These are phyloP conservation scores for Varanus komodoensis DNA, from an alignment of 2,113 vertebrate genomes.

Conservation along the genomic window DNA sequence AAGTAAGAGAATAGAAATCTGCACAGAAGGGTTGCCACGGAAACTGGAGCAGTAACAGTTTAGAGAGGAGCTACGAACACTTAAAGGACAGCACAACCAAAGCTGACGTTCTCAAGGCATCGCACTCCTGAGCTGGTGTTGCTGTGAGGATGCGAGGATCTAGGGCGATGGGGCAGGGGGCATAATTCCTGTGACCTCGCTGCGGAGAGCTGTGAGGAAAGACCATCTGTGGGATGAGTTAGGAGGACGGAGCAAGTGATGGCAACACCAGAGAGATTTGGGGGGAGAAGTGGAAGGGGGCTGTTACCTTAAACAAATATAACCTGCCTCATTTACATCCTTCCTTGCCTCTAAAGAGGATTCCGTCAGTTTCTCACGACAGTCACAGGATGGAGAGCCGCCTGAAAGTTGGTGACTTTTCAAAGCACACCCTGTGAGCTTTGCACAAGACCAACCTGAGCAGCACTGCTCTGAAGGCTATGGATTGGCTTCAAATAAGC, in stretches of 20 bases:
- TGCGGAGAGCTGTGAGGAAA: neutral
- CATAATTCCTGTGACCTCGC: neutral
- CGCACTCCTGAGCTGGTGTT: slow-evolving; percentile 1
- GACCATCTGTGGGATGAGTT: neutral
- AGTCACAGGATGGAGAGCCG: neutral
- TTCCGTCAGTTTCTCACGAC: neutral
- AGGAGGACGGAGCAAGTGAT: neutral
- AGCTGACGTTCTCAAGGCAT: neutral
- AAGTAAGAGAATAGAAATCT: slow-evolving; percentile 75
- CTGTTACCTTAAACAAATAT: neutral
- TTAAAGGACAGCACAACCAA: neutral
- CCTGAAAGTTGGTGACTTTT: neutral
- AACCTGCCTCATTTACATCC: neutral
- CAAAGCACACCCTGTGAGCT: neutral
- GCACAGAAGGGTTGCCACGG: slow-evolving; percentile 74
- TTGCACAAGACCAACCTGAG: neutral
- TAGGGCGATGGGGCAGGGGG: neutral
- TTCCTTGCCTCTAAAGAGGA: neutral
- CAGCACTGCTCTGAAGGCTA: neutral
- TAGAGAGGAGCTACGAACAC: slow-evolving; percentile 5
- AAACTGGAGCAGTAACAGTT: slow-evolving; percentile 67
- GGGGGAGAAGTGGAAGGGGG: neutral
- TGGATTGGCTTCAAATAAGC: neutral
- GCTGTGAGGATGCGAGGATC: slow-evolving; percentile 15
- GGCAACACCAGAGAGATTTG: neutral